Base-by-base conservation (phyloP, 2,797 vertebrate species). In the Tapirus indicus region DNA sequence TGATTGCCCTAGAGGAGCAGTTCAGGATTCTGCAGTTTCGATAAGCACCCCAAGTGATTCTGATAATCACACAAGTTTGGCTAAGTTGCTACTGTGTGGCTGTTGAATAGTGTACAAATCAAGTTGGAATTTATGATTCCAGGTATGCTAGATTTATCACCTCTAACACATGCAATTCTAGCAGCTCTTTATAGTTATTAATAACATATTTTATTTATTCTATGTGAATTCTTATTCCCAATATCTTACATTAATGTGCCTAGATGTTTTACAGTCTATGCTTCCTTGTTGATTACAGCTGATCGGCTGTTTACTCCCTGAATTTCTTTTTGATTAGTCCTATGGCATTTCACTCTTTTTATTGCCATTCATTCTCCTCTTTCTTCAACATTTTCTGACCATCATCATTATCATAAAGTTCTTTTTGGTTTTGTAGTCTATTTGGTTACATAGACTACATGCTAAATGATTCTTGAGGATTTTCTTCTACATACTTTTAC, bases 251-350 rank as follows among this genome's bases (percentile, higher is more conserved):
- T 58, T 41, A 79, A 86, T 62, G 18, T 89, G n/a, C 44, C 47
- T 54, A 69, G 23, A 69, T 41, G 66, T 71, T 95, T 86, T 66
- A 79, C 4, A 21, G 58, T 72, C 60, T 18, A 20, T 27, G 32
- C 29, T 66, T 91, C 16, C 38, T 49, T 74, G 54, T 79, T 91
- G 82, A 83, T 95, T 60, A 60, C 58, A 84, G 21, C 3, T 83
- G 32, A 92, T 54, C 74, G n/a, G 68, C 84, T 69, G 92, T 75
- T 74, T 84, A 75, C 10, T 69, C 66, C 54, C 66, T 11, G 54
- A 54, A 93, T 96, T 94, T 94, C 83, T 41, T 85, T 80, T 85
- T 75, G 32, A 88, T 71, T 85, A 88, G 44, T 85, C 77, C 29
- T 41, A 79, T 14, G 21, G 4, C 58, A 84, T 58, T 90, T 79